Percentiles rank a stretch among this genome's conserved stretches.
These are phyloP conservation scores for Desoria tigrina DNA, from an alignment of 2,888 invertebrate genomes.

Conservation along the genomic window DNA sequence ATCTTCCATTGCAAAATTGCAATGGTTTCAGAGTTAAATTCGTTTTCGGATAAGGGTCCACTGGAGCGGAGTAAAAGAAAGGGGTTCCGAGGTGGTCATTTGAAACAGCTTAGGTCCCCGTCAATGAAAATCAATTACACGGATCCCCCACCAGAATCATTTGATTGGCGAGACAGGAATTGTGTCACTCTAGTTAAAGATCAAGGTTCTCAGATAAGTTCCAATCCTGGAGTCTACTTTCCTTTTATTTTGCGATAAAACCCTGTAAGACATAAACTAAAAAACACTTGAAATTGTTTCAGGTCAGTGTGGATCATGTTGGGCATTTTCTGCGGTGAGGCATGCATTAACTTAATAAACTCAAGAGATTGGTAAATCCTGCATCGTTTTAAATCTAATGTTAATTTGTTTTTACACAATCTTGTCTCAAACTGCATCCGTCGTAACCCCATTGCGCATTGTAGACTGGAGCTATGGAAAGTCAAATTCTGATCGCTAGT, in stretches of 20 bases:
- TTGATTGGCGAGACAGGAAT: background rate
- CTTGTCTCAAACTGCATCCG: too few relatives aligned
- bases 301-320: conserved; percentile 84
- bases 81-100: background rate
- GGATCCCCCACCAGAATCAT: background rate
- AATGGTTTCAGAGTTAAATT: background rate
- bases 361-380: too few relatives aligned
- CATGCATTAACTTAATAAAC: too few relatives aligned
- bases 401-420: too few relatives aligned
- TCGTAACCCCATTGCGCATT: background rate
- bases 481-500: conserved; percentile 51
- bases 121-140: background rate
- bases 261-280: too few relatives aligned
- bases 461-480: conserved; percentile 58
- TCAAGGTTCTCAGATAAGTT: background rate
- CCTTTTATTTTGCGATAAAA: too few relatives aligned
- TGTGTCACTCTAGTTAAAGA: background rate
- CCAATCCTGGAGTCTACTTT: background rate
- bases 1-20: too few relatives aligned
- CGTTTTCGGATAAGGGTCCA: background rate
- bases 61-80: background rate
- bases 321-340: too few relatives aligned
- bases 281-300: background rate
- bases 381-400: too few relatives aligned
- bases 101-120: background rate